phyloP scores from a whole-genome alignment of 1,140 invertebrate species.

The Carposina sasakii region DNA sequence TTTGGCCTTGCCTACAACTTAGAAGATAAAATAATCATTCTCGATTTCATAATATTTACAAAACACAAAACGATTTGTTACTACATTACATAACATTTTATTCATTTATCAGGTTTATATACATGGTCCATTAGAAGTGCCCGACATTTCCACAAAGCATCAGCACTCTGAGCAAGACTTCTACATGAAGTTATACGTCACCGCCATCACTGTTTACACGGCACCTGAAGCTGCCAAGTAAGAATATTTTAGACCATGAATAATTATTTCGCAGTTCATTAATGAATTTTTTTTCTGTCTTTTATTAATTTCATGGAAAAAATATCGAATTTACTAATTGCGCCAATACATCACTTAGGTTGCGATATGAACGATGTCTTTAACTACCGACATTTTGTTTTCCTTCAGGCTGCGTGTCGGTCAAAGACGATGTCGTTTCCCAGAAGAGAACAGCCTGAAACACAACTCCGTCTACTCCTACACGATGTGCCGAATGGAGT shows the following conservation, averaged over 20 bases:
- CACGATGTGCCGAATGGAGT: constrained; percentile 78
- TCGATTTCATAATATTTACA: no score
- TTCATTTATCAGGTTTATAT: constrained; percentile 65
- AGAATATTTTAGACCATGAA: constrained; percentile 3
- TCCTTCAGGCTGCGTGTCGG: constrained; percentile 69
- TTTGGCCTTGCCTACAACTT: no score
- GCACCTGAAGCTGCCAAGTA: constrained; percentile 60
- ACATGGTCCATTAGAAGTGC: constrained; percentile 73
- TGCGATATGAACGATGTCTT: no score
- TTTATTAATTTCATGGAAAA: no score
- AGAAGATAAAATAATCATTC: no score
- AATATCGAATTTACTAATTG: no score
- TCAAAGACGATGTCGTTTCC: constrained; percentile 78
- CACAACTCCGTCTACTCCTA: constrained; percentile 78
- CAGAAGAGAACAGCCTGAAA: constrained; percentile 75
- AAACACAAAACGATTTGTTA: background rate
- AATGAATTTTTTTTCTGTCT: no score
- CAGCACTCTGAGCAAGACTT: constrained; percentile 63
- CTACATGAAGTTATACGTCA: constrained; percentile 68
- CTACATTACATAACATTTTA: background rate
- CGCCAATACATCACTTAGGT: no score
- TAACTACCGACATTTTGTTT: background rate
- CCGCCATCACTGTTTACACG: constrained; percentile 63
- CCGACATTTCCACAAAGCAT: constrained; percentile 73
- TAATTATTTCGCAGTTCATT: background rate